Evolutionary conservation across 92 coral and sea anemone species (phyloP).

Genomic region (Phenganax marumi): DNA sequence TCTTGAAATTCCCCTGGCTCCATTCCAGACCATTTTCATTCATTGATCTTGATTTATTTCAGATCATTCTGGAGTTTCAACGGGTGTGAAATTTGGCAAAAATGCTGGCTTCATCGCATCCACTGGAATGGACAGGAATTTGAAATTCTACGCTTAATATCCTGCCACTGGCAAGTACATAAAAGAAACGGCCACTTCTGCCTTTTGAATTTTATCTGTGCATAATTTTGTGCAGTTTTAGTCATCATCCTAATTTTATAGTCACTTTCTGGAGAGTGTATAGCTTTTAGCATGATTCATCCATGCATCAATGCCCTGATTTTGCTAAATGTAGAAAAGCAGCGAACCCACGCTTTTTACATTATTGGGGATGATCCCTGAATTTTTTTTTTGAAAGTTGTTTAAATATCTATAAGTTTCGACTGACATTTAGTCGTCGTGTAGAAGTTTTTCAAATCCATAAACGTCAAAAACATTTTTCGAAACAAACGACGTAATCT

Average conservation of each 20-base stretch:
- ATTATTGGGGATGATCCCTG: too few relatives aligned
- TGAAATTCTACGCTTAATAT: slow-evolving; percentile 77
- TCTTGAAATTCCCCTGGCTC: background rate
- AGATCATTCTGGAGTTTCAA: slow-evolving; percentile 90
- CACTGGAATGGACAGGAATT: slow-evolving; percentile 93
- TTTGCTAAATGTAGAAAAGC: too few relatives aligned
- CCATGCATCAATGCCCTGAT: too few relatives aligned
- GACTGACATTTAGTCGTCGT: too few relatives aligned
- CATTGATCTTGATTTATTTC: slow-evolving; percentile 20
- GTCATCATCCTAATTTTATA: background rate
- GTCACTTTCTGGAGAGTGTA: background rate
- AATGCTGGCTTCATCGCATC: slow-evolving; percentile 88
- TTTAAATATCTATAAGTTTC: too few relatives aligned
- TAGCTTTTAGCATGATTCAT: too few relatives aligned
- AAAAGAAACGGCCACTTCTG: background rate
- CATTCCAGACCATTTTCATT: background rate
- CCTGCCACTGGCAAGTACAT: background rate
- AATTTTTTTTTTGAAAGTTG: too few relatives aligned
- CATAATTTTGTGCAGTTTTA: background rate
- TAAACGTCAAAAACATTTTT: too few relatives aligned
- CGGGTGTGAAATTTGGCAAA: slow-evolving; percentile 93
- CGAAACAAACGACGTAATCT: too few relatives aligned
- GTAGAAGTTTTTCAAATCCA: too few relatives aligned
- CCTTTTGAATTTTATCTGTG: background rate
- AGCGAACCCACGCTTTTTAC: too few relatives aligned